phyloP scores from a whole-genome alignment of 92 coral and sea anemone genomes.

The Nematostella vectensis region DNA sequence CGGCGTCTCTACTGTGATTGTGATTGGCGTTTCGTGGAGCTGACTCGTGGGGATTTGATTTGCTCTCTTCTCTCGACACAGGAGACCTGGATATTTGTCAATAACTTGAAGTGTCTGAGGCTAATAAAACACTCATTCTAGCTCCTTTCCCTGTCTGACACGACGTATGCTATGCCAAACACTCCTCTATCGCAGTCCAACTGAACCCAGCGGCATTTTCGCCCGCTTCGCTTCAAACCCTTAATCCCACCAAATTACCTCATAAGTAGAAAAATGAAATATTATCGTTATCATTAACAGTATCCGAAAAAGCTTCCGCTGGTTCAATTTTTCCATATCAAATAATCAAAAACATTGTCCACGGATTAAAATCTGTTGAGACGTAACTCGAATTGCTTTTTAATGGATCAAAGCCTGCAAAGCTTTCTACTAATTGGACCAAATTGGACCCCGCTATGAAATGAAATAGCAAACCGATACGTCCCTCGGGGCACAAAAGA shows the following conservation, averaged over 20 bases:
- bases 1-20: constrained; percentile 21
- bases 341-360: constrained; percentile 11
- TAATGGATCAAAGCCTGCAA: constrained; percentile 16
- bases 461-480: constrained; percentile 12
- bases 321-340: not conserved
- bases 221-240: too few relatives aligned
- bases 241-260: constrained; percentile 27
- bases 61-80: constrained; percentile 5
- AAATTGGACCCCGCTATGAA: constrained; percentile 23
- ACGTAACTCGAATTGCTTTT: constrained; percentile 21
- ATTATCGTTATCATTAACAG: constrained; percentile 34
- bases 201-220: not conserved
- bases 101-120: not conserved
- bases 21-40: constrained; percentile 18
- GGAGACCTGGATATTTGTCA: constrained; percentile 7
- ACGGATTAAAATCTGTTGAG: constrained; percentile 13
- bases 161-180: not conserved
- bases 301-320: constrained; percentile 31
- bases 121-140: not conserved
- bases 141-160: not conserved
- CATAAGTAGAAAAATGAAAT: constrained; percentile 31
- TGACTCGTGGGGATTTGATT: constrained; percentile 10
- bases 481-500: not conserved
- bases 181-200: not conserved
- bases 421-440: constrained; percentile 28